These are phyloP conservation scores for Pedionomus torquatus DNA, from an alignment of 2,113 vertebrate genomes.

Conservation along the genomic window DNA sequence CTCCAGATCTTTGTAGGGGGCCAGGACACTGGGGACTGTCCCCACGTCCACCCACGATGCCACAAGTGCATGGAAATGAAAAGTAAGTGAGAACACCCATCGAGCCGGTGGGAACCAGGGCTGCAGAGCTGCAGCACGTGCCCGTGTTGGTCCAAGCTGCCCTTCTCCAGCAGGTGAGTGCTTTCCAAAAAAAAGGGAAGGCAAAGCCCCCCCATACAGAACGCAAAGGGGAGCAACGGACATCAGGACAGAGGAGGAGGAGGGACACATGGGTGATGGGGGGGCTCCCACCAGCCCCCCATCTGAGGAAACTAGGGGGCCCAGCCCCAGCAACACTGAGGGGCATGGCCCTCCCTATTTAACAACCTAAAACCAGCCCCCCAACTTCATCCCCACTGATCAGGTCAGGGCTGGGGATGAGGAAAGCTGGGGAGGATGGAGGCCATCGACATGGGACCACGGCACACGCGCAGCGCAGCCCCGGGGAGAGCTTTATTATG, in stretches of 20 bases:
- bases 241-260: neutral
- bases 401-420: fast-evolving
- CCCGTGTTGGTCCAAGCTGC: neutral
- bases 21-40: neutral
- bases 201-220: neutral
- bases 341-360: neutral
- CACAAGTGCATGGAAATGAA: neutral
- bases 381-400: fast-evolving
- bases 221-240: neutral
- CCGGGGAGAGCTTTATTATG: neutral
- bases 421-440: neutral
- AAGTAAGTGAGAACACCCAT: neutral
- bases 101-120: fast-evolving
- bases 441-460: fast-evolving
- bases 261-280: neutral
- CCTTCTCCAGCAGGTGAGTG: neutral
- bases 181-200: neutral
- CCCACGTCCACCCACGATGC: fast-evolving
- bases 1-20: fast-evolving
- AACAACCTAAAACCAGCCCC: neutral
- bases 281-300: neutral
- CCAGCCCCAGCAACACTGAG: neutral
- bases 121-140: fast-evolving
- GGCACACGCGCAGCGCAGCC: fast-evolving
- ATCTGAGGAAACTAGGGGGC: neutral